phyloP scores from a whole-genome alignment of 92 coral and sea anemone genomes.

The Heliopora coerulea region DNA sequence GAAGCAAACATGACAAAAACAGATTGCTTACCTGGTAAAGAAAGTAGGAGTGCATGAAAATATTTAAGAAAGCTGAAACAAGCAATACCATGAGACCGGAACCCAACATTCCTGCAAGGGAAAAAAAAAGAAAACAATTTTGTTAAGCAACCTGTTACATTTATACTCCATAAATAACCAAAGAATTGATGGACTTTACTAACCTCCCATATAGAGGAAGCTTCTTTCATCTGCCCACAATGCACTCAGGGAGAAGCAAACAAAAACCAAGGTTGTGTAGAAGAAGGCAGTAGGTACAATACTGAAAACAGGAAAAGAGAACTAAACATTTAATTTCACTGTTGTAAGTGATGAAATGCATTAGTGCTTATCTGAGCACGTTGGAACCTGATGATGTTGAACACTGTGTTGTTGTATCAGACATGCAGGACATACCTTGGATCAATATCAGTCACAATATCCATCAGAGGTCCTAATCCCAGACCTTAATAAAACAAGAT shows the following conservation, averaged over 20 bases:
- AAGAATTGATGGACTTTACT: no score
- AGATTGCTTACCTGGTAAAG: slow-evolving; percentile 69
- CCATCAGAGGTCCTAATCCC: slow-evolving; percentile 96
- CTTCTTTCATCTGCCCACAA: slow-evolving; percentile 92
- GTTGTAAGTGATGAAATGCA: no score
- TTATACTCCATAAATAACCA: no score
- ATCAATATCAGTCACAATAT: slow-evolving; percentile 74
- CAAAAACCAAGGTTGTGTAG: slow-evolving; percentile 85
- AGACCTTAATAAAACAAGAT: no score
- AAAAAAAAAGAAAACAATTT: not conserved
- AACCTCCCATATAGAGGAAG: slow-evolving; percentile 91
- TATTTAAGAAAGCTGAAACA: slow-evolving; percentile 67
- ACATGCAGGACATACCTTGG: slow-evolving; percentile 69
- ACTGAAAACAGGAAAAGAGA: slow-evolving; percentile 54
- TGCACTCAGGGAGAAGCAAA: slow-evolving; percentile 94
- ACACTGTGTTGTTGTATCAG: not conserved
- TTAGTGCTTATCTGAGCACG: no score
- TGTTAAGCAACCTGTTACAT: no score
- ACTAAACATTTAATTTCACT: not conserved
- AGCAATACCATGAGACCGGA: slow-evolving; percentile 81
- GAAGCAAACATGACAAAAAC: not conserved
- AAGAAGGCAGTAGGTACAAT: slow-evolving; percentile 92
- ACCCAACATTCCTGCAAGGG: slow-evolving; percentile 67
- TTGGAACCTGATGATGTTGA: not conserved
- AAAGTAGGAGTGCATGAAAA: slow-evolving; percentile 77